phyloP scores from a whole-genome alignment of 2,797 vertebrate species.

The Fistularia commersonii region DNA sequence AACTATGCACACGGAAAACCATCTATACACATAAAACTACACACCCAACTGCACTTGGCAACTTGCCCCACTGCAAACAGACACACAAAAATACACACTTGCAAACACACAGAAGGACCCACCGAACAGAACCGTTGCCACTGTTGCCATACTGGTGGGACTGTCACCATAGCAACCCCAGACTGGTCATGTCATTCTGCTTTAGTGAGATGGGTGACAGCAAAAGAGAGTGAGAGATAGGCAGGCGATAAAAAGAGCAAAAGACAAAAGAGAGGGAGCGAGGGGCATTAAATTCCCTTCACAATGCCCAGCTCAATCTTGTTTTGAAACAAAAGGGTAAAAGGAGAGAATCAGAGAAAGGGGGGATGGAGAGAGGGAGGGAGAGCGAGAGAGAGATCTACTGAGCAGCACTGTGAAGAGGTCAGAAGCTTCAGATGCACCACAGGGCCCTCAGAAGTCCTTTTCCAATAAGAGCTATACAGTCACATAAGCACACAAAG shows the following conservation, averaged over 20 bases:
- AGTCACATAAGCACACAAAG: slow-evolving; percentile 17
- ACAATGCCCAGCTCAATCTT: slow-evolving; percentile 31
- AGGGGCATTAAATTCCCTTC: slow-evolving; percentile 56
- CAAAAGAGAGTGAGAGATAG: slow-evolving; percentile 50
- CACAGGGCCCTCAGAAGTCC: slow-evolving; percentile 48
- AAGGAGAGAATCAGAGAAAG: slow-evolving; percentile 3
- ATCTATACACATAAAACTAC: slow-evolving; percentile 10
- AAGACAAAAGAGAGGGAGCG: slow-evolving; percentile 53
- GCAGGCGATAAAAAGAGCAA: slow-evolving; percentile 66
- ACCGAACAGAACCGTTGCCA: slow-evolving; percentile 36
- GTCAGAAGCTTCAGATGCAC: slow-evolving; percentile 60
- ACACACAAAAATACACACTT: slow-evolving; percentile 22
- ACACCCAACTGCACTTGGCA: slow-evolving; percentile 31
- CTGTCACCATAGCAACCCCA: slow-evolving; percentile 95
- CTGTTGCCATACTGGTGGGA: slow-evolving; percentile 73
- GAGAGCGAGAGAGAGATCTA: slow-evolving; percentile 7
- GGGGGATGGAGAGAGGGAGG: slow-evolving; percentile 4
- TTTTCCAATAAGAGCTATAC: slow-evolving; percentile 45
- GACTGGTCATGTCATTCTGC: slow-evolving; percentile 86
- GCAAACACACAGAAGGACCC: slow-evolving; percentile 18
- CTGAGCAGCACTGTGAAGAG: slow-evolving; percentile 42
- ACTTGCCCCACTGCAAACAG: slow-evolving; percentile 24
- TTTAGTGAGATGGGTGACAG: slow-evolving; percentile 65
- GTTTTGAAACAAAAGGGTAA: slow-evolving; percentile 51
- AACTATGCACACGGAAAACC: slow-evolving; percentile 4